These are phyloP conservation scores for Toxotes jaculatrix DNA, from an alignment of 2,113 vertebrate species.

Conservation along the genomic window DNA sequence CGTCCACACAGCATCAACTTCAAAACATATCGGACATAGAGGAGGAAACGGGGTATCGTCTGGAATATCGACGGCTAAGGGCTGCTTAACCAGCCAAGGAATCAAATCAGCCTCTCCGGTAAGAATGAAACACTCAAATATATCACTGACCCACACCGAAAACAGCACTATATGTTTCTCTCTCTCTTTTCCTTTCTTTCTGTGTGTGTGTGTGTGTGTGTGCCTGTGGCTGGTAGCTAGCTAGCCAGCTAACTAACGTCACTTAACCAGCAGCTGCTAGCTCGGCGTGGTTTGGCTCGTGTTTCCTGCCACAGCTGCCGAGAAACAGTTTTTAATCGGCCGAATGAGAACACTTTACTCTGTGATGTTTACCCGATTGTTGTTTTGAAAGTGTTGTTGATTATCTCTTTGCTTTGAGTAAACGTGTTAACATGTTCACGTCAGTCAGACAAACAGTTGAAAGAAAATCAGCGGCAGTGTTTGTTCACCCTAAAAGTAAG, in stretches of 20 bases:
- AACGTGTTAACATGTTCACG: not conserved
- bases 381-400: not conserved
- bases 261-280: conserved; percentile 36
- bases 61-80: not conserved
- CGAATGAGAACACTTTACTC: too few species aligned
- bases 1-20: conserved; percentile 45
- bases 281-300: conserved; percentile 10
- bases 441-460: not conserved
- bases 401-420: not conserved
- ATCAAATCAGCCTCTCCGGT: not conserved
- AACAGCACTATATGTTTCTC: not conserved
- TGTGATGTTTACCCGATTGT: too few species aligned
- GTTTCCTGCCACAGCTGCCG: too few species aligned
- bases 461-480: not conserved
- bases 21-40: conserved; percentile 18
- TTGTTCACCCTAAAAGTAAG: not conserved
- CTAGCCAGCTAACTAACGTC: conserved; percentile 30
- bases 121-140: not conserved
- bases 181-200: too few species aligned
- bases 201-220: not conserved
- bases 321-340: too few species aligned
- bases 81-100: not conserved
- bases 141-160: not conserved
- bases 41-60: not conserved
- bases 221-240: conserved; percentile 18